These are phyloP conservation scores for Saxidomus purpurata DNA, from an alignment of 1,140 invertebrate genomes.

Conservation along the genomic window DNA sequence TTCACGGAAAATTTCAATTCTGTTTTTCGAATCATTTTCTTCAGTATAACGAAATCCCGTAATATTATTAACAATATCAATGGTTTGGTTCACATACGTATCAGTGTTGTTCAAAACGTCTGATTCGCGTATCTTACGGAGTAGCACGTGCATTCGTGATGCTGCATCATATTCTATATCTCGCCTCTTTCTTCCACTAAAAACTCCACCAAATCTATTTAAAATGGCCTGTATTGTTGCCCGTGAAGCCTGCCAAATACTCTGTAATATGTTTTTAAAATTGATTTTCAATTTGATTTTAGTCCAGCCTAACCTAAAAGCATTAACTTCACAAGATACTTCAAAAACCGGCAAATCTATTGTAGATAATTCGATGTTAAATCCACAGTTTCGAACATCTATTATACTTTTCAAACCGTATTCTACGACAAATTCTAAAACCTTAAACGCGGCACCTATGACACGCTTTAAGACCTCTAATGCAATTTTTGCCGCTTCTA, in stretches of 20 bases:
- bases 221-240: conserved; percentile 50
- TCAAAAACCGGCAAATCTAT: conserved; percentile 56
- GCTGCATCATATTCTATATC: conserved; percentile 16
- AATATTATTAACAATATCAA: conserved; percentile 28
- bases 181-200: conserved; percentile 39
- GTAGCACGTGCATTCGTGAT: not conserved
- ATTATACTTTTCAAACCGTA: conserved; percentile 51
- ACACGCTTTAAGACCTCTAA: conserved; percentile 60
- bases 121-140: not conserved
- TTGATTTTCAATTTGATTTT: conserved; percentile 45
- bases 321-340: conserved; percentile 64
- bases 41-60: not conserved
- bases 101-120: not conserved
- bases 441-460: conserved; percentile 30
- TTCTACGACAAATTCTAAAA: conserved; percentile 47
- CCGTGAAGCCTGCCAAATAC: conserved; percentile 59
- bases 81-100: not conserved
- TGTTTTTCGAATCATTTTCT: not conserved
- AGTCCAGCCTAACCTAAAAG: conserved; percentile 58
- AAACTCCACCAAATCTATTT: not conserved
- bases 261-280: conserved; percentile 61
- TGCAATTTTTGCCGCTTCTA: conserved; percentile 58
- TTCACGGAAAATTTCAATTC: too few species aligned
- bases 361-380: conserved; percentile 56
- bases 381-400: conserved; percentile 67